Evolutionary conservation across 2,113 vertebrate species (phyloP).

Genomic region (Vimba vimba): DNA sequence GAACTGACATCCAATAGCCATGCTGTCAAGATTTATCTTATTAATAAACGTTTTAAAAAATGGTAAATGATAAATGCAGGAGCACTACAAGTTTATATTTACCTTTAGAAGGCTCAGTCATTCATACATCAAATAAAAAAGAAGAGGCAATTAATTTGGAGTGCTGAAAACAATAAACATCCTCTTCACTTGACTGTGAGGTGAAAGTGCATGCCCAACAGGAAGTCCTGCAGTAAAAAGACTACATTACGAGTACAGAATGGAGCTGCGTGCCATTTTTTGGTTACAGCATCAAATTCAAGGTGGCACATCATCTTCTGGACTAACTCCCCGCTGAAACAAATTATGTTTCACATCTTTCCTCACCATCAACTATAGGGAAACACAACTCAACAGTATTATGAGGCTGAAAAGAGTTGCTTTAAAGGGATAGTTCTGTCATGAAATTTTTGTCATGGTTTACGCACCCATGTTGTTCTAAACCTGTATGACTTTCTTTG

Average conservation of each 20-base stretch:
- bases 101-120: constrained; percentile 35
- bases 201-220: not conserved
- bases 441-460: not conserved
- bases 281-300: not conserved
- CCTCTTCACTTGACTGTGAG: not conserved
- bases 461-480: not conserved
- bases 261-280: not conserved
- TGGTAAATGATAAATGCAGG: not conserved
- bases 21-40: not conserved
- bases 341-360: not conserved
- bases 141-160: constrained; percentile 56
- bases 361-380: not conserved
- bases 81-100: constrained; percentile 18
- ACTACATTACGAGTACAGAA: not conserved
- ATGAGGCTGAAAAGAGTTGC: not conserved
- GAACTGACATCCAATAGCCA: constrained; percentile 10
- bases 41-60: not conserved
- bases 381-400: not conserved
- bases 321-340: not conserved
- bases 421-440: not conserved
- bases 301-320: not conserved
- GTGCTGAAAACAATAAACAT: constrained; percentile 46
- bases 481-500: not conserved
- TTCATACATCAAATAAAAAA: not conserved
- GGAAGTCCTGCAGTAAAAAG: not conserved